Evolutionary conservation across 2,113 vertebrate species (phyloP).

Genomic region (Oxygymnocypris stewartii): DNA sequence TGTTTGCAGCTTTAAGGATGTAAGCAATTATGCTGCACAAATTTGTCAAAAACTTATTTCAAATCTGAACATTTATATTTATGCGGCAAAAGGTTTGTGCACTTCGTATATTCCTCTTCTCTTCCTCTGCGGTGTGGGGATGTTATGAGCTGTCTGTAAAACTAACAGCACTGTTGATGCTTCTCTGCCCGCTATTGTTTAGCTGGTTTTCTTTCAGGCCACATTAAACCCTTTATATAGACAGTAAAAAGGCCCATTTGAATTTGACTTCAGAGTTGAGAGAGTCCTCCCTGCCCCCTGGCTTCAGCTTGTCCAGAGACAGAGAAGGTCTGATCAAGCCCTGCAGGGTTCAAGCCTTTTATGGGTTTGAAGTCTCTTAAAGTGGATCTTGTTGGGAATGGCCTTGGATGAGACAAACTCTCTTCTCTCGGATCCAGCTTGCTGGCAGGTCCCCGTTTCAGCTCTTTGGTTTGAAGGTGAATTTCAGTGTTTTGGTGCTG

Average conservation of each 20-base stretch:
- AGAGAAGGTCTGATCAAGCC: conserved; percentile 35
- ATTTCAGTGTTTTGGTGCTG: conserved; percentile 35
- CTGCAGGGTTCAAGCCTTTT: conserved; percentile 60
- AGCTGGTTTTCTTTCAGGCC: conserved; percentile 55
- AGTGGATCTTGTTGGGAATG: conserved; percentile 24
- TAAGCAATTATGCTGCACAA: background rate
- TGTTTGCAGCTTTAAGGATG: background rate
- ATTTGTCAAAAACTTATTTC: background rate
- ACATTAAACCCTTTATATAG: conserved; percentile 62
- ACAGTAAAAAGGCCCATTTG: conserved; percentile 71
- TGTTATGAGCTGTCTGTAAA: conserved; percentile 72
- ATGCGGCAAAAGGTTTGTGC: background rate
- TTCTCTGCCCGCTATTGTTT: conserved; percentile 62
- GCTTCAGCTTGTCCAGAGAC: conserved; percentile 43
- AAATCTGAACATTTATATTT: background rate
- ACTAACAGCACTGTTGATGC: conserved; percentile 70
- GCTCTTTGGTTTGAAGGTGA: conserved; percentile 25
- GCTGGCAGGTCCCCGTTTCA: conserved; percentile 58
- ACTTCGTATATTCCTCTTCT: background rate
- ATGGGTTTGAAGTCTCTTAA: conserved; percentile 62
- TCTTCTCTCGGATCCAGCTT: conserved; percentile 42
- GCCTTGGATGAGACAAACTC: conserved; percentile 18
- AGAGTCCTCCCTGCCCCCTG: conserved; percentile 49
- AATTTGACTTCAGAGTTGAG: conserved; percentile 66
- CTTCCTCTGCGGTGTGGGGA: conserved; percentile 24